Conservation (phyloP, 1,140 invertebrate genomes). For the Saccostrea glomerata region DNA sequence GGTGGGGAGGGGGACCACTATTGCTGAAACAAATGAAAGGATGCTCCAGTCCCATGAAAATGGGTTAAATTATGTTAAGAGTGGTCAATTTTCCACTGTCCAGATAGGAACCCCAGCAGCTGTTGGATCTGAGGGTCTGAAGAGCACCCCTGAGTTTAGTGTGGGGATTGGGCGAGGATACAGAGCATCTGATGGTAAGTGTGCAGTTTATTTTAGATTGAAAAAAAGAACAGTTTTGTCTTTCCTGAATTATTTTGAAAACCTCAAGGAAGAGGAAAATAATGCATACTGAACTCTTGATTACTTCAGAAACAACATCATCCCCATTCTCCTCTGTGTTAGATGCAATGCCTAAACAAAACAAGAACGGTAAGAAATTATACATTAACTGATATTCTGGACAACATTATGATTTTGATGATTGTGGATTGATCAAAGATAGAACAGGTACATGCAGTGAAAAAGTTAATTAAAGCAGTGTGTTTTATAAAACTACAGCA, state of each 20-base stretch:
- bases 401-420: no score
- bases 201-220: background rate
- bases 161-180: slow-evolving; percentile 6
- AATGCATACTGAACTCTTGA: background rate
- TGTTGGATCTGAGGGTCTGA: background rate
- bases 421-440: no score
- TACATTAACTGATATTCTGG: background rate
- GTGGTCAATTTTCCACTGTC: background rate
- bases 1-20: background rate
- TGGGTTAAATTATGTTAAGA: background rate
- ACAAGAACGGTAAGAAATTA: background rate
- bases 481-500: background rate
- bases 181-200: background rate
- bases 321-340: background rate
- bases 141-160: background rate
- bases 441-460: no score
- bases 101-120: background rate
- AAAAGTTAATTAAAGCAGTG: no score
- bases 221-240: no score
- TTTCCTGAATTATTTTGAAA: no score
- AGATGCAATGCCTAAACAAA: background rate
- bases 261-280: no score
- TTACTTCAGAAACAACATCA: background rate
- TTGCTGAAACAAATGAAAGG: background rate
- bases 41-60: background rate